These are phyloP conservation scores for Idaea dimidiata DNA, from an alignment of 2,888 invertebrate genomes.

Conservation along the genomic window DNA sequence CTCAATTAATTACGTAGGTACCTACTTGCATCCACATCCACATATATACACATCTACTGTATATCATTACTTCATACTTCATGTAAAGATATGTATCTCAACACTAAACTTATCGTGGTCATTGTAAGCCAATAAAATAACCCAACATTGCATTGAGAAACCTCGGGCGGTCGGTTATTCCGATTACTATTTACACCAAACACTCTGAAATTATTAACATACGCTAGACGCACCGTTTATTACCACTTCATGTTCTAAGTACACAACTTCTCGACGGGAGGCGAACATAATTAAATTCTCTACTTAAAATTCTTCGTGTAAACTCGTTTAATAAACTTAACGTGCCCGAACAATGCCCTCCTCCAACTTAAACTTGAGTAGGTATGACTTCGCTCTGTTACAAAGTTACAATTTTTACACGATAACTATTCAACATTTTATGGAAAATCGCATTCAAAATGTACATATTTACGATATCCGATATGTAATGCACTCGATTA, in stretches of 20 bases:
- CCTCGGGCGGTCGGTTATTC: slow-evolving; percentile 26
- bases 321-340: slow-evolving; percentile 17
- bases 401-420: background rate
- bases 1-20: background rate
- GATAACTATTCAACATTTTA: slow-evolving; percentile 9
- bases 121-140: slow-evolving; percentile 1
- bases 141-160: slow-evolving; percentile 7
- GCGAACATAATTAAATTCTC: slow-evolving; percentile 39
- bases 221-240: slow-evolving; percentile 33
- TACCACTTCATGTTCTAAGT: slow-evolving; percentile 32
- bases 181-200: slow-evolving; percentile 27
- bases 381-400: slow-evolving; percentile 3
- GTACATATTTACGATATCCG: slow-evolving; percentile 49
- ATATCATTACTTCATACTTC: background rate
- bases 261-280: slow-evolving; percentile 35
- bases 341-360: slow-evolving; percentile 19
- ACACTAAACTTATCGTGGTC: background rate
- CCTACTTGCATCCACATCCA: no score
- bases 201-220: slow-evolving; percentile 33
- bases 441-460: slow-evolving; percentile 40
- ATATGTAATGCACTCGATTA: slow-evolving; percentile 38
- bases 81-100: background rate
- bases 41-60: background rate
- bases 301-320: slow-evolving; percentile 31
- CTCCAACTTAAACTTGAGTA: slow-evolving; percentile 14